Evolutionary conservation across 2,888 invertebrate genomes (phyloP).

Genomic region (Limnephilus lunatus): DNA sequence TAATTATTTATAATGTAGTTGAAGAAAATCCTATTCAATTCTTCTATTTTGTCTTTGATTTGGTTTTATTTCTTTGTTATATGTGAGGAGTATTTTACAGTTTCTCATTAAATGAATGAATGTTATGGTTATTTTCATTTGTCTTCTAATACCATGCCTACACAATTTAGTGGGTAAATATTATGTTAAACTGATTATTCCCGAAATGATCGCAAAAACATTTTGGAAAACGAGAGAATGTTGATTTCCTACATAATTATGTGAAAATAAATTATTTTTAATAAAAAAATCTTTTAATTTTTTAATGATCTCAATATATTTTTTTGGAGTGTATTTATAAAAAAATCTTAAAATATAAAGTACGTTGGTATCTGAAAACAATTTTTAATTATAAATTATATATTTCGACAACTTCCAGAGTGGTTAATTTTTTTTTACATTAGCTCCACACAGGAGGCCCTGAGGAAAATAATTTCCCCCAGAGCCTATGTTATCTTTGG

Average conservation of each 20-base stretch:
- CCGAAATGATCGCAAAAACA: not conserved
- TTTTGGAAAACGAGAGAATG: not conserved
- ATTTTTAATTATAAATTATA: not conserved
- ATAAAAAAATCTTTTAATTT: not conserved
- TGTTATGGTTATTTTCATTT: not conserved
- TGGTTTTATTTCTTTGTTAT: not conserved
- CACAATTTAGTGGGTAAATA: not conserved
- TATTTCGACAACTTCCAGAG: not conserved
- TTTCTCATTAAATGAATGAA: not conserved
- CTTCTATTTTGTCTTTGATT: not conserved
- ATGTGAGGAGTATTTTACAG: not conserved
- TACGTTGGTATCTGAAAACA: no score
- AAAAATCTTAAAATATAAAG: no score
- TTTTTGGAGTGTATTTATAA: not conserved
- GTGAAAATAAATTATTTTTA: conserved; percentile 39
- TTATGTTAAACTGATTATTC: not conserved
- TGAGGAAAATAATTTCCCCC: no score
- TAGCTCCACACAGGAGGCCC: no score
- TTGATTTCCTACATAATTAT: not conserved
- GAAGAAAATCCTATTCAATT: not conserved
- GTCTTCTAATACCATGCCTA: not conserved
- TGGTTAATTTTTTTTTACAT: no score
- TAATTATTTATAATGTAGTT: not conserved
- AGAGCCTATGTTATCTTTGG: no score
- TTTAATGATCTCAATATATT: not conserved